These are phyloP conservation scores for Orientallactaga sibirica DNA, from an alignment of 2,797 vertebrate genomes.

Conservation along the genomic window DNA sequence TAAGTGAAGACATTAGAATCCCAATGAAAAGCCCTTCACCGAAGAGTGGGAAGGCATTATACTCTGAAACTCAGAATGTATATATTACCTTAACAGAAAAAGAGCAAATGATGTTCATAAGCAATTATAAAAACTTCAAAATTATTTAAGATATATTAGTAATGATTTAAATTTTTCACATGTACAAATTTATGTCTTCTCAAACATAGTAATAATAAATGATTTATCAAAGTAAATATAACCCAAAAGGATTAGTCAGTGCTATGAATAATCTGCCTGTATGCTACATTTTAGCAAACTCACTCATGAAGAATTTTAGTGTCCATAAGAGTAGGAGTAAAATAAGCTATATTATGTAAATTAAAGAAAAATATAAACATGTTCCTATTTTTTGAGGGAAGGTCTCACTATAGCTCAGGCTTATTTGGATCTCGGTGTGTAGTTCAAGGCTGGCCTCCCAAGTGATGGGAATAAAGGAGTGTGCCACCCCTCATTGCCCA, in stretches of 20 bases:
- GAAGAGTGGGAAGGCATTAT: background rate
- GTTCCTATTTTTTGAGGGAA: background rate
- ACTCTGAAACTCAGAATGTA: background rate
- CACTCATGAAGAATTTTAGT: conserved; percentile 4
- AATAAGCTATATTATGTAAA: background rate
- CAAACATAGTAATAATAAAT: background rate
- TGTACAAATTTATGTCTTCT: background rate
- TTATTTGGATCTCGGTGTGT: no score
- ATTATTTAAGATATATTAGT: background rate
- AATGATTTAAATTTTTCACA: background rate
- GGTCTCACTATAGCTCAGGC: no score
- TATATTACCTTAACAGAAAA: background rate
- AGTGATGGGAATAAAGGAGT: no score
- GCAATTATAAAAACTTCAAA: background rate
- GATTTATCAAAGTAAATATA: background rate
- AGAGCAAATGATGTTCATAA: background rate
- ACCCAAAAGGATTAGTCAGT: background rate
- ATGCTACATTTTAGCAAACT: background rate
- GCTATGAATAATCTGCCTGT: background rate
- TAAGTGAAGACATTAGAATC: background rate
- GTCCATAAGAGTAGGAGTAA: background rate
- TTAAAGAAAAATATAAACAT: background rate
- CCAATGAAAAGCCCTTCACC: background rate
- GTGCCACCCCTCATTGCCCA: no score
- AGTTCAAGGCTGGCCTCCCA: no score